Base-by-base conservation (phyloP, 2,888 invertebrate genomes). In the Pristionchus entomophagus region DNA sequence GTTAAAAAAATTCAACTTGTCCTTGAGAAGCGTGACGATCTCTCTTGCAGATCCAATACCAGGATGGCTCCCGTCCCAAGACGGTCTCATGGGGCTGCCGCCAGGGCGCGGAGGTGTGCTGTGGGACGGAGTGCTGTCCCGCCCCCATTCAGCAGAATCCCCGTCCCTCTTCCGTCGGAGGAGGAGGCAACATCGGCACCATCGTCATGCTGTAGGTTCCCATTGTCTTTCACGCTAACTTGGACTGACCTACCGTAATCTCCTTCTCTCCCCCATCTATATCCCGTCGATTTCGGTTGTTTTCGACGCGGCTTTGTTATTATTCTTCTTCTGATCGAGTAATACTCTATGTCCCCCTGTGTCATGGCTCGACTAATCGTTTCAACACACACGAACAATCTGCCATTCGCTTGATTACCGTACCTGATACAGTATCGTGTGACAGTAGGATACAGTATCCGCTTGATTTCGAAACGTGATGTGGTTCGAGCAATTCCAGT, bases 61-160 rank as follows among this genome's bases (percentile, higher is more conserved):
- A 86, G 3, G 89, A 93, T 83, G 93, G 93, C 17, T 87, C 91
- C 8, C 90, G 91, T 12, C 92, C 92, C 22, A 91, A 92, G 80
- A 86, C 87, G 22, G 88, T 92, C 49, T 89, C 90, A 19, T 92
- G 92, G 92, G 86, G 89, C 0, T 92, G 92, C 84, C 78, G 84
- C 26, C 77, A 84, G 26, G 88, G 87, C 3, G 62, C 83, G 14
- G 89, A 91, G 85, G 83, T 86, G 69, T 91, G 91, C 83, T 91
- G 91, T 85, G 90, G 92, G 12, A 90, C 89, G 12, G 92, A 93
- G 29, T 93, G 93, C 84, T 93, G 93, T 73, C 89, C 93, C 0
- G 88, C 87, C 2, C 26, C 26, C 17, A 19, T 32, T 0, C 19
- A 32, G 8, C 35, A 53, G 51, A 38, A 53, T 26, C 2, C 35